Base-by-base conservation (phyloP, 2,113 vertebrate species). In the Lates calcarifer region DNA sequence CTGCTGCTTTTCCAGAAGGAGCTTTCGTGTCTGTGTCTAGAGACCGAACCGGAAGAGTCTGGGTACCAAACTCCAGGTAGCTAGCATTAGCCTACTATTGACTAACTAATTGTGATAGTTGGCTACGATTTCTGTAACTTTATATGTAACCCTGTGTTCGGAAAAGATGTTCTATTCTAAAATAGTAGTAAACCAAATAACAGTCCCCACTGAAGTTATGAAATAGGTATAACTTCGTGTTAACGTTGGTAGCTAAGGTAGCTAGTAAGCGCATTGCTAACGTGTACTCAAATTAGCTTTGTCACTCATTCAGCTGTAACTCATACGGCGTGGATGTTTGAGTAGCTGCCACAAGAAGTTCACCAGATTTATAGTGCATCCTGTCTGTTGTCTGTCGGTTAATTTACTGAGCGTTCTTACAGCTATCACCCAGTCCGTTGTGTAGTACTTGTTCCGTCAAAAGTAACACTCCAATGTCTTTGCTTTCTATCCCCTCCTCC, bases 1-100 rank as follows among this genome's bases (percentile, higher is more conserved):
- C 94, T 2, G 88, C 95, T 1, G 39, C 90, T n/a, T 97, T 95
- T 12, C 96, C 97, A 0, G 90, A 94, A 0, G 97, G 97, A 26
- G 93, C 96, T 1, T 98, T 99, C 87, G 96, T 98, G 57, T 99
- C 98, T 0, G 98, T 97, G 61, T 99, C 98, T 29, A 95, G 98
- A 85, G 98, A 99, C 90, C 96, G 97, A 78, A 98, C 97, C 29
- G 97, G 96, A 74, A 96, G 96, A 71, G 94, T 99, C 64, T 99
- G 98, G 98, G 95, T 94, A 6, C 97, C 97, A 1, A 95, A 97
- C 93, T 94, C 96, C 94, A 98, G 95, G 95, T 96, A 95, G 85
- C 87, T 87, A 92, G 73, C 87, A 35, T 76, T 90, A 92, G 90
- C 89, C 13, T 82, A 51, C 62, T 77, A 31, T 26, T 67, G 39